These are phyloP conservation scores for Phylloscopus trochiloides DNA, from an alignment of 2,113 vertebrate genomes.

Conservation along the genomic window DNA sequence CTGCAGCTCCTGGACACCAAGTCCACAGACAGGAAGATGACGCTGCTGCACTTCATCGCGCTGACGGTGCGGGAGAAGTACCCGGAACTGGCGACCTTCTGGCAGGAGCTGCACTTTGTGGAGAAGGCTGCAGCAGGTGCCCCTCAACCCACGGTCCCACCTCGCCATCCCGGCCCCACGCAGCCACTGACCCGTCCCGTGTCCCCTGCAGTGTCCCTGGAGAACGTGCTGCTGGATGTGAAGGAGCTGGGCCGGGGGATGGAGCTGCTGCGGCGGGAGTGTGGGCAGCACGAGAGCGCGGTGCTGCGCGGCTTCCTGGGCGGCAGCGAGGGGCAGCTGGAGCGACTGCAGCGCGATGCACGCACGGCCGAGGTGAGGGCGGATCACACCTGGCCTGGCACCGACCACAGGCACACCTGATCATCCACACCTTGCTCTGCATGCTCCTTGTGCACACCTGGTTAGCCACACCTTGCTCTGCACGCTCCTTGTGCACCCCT, in stretches of 20 bases:
- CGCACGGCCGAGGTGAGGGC: conserved; percentile 86
- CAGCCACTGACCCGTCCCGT: not conserved
- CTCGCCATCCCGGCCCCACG: accelerated
- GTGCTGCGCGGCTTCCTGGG: conserved; percentile 88
- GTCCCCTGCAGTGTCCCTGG: conserved; percentile 85
- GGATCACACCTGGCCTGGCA: not conserved
- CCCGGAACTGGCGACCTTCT: conserved; percentile 88
- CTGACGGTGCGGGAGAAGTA: conserved; percentile 94
- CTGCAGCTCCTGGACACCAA: conserved; percentile 94
- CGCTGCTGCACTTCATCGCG: conserved; percentile 93
- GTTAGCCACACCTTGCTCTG: not conserved
- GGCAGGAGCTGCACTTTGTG: conserved; percentile 93
- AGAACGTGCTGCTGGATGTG: conserved; percentile 93
- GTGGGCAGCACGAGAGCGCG: conserved; percentile 85
- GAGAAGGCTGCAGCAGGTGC: conserved; percentile 94
- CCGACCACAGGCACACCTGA: accelerated
- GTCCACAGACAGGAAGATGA: conserved; percentile 95
- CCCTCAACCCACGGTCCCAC: accelerated
- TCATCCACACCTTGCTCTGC: too few species aligned
- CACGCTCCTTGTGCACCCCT: accelerated
- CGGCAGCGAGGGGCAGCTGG: conserved; percentile 83
- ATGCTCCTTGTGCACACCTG: accelerated
- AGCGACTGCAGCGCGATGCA: conserved; percentile 90
- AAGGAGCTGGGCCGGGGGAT: conserved; percentile 94
- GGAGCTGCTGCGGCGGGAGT: conserved; percentile 91